A percentile compares a stretch with the other conserved stretches of the same genome.
These are phyloP conservation scores for Melieria omissa DNA, from an alignment of 2,888 invertebrate genomes.

Conservation along the genomic window DNA sequence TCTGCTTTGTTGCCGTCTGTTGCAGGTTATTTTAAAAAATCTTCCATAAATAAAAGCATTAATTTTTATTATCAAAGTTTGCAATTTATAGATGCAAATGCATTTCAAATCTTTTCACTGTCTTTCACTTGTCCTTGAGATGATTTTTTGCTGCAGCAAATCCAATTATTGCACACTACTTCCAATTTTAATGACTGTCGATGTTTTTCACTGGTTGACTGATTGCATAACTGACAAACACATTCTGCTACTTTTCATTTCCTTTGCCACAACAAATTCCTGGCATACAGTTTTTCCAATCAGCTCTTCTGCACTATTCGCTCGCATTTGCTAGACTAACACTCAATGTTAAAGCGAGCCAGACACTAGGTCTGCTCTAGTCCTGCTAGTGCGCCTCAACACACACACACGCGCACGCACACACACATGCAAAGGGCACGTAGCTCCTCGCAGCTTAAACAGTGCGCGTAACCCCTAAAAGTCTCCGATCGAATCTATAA, in stretches of 20 bases:
- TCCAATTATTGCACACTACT: too few species aligned
- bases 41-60: too few species aligned
- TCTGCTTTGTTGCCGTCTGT: too few species aligned
- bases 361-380: constrained; percentile 19
- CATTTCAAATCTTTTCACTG: too few species aligned
- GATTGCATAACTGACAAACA: constrained; percentile 15
- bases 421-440: constrained; percentile 17
- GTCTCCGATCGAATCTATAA: too few species aligned
- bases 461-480: too few species aligned
- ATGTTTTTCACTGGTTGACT: constrained; percentile 19
- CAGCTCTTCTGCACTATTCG: constrained; percentile 33
- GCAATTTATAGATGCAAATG: too few species aligned
- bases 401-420: constrained; percentile 25
- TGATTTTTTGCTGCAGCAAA: too few species aligned
- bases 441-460: neutral
- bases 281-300: constrained; percentile 6
- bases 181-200: neutral
- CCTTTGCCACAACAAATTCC: neutral
- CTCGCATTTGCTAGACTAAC: constrained; percentile 50
- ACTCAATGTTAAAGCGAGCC: constrained; percentile 18
- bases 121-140: too few species aligned
- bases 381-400: constrained; percentile 20
- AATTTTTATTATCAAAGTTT: too few species aligned
- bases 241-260: neutral
- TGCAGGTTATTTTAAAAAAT: too few species aligned